These are phyloP conservation scores for Clarias magur DNA, from an alignment of 2,113 vertebrate species.

Conservation along the genomic window DNA sequence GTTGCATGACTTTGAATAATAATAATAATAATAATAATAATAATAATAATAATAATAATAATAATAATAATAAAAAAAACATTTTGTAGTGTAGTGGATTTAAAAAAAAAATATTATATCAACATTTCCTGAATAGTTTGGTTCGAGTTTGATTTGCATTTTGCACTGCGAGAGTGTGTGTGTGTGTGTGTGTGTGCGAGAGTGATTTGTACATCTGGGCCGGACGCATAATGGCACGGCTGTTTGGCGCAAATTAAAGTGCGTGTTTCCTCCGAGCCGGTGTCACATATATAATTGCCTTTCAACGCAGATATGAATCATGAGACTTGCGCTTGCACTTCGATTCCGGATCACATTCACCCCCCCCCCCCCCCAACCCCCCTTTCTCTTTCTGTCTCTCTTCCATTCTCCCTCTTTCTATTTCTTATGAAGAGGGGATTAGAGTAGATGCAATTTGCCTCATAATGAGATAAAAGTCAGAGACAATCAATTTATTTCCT, in stretches of 20 bases:
- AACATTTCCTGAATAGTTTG: neutral
- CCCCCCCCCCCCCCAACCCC: neutral
- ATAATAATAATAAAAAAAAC: no score
- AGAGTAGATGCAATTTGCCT: conserved; percentile 43
- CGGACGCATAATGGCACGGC: conserved; percentile 40
- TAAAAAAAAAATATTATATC: neutral
- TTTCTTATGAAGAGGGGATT: conserved; percentile 41
- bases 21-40: no score
- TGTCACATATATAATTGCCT: conserved; percentile 58
- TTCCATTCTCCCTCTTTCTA: conserved; percentile 17
- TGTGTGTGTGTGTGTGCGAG: neutral
- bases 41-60: no score
- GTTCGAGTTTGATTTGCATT: neutral
- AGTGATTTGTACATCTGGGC: conserved; percentile 50
- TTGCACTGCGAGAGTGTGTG: neutral
- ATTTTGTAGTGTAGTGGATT: neutral
- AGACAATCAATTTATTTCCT: conserved; percentile 50
- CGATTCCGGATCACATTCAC: conserved; percentile 34
- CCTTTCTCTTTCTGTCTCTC: conserved; percentile 16
- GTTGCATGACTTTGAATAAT: neutral
- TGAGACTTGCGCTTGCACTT: conserved; percentile 34
- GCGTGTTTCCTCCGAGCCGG: conserved; percentile 41
- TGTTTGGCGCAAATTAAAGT: conserved; percentile 54
- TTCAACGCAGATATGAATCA: conserved; percentile 57
- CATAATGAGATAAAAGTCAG: conserved; percentile 53